Evolutionary conservation across 2,113 vertebrate genomes (phyloP), one percentile per base, ranked within the genome.

Genomic region (Pygathrix nemaeus): DNA sequence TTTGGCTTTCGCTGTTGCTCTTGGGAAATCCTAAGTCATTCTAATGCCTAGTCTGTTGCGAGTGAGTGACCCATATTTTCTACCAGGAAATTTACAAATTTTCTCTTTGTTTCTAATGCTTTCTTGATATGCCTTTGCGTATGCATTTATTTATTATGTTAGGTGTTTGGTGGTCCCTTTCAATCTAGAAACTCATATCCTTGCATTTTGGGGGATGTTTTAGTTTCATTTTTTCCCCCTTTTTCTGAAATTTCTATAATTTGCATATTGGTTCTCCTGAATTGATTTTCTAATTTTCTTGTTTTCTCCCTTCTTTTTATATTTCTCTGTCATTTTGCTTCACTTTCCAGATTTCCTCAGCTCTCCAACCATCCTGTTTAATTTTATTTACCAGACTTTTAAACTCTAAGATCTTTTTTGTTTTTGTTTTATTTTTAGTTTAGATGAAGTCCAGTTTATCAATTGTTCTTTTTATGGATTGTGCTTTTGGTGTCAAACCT

Each of bases 381-480:
- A 78, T 78, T 48, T 81, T 92, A 92, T 90, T 79, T 72, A 45
- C 35, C n/a, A 87, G 30, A 32, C 61, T 86, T 95, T 70, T 72
- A 50, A 70, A 80, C 81, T 35, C 17, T 70, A 55, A 85, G 88
- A 30, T 35, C 50, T 78, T 43, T 38, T 73, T 64, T 48, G 11
- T 76, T 66, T 83, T 72, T 16, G 32, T 57, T 88, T 64, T 66
- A 20, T 59, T 80, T 88, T 59, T 68, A n/a, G 70, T 79, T 80
- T 93, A 23, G 75, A 48, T 48, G 16, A 80, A 70, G 50, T n/a
- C 48, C 38, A 78, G n/a, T 75, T 80, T 70, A 52, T 66, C 48
- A 45, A 25, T 79, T 94, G 80, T 61, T 81, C 61, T 45, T 88
- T 76, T 68, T 43, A 18, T 79, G 30, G 11, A n/a, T 30, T 82